Percentiles rank a stretch among this genome's conserved stretches.
These are phyloP conservation scores for Eulithis prunata DNA, from an alignment of 2,888 invertebrate species.

Conservation along the genomic window DNA sequence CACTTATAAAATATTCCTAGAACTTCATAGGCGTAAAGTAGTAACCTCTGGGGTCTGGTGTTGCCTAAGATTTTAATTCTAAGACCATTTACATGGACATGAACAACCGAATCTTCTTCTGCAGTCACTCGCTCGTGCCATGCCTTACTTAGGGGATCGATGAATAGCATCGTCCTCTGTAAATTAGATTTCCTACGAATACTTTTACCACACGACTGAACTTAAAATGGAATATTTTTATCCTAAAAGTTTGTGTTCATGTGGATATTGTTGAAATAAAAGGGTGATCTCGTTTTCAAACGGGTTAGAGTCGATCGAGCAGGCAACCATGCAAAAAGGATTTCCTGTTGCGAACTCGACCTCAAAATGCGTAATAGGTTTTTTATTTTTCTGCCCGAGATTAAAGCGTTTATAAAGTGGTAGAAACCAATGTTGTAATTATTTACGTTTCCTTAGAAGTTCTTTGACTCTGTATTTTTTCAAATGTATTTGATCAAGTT, in stretches of 20 bases:
- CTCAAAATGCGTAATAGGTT: constrained; percentile 4
- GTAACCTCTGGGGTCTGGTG: no score
- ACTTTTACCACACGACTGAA: constrained; percentile 14
- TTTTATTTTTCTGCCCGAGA: neutral
- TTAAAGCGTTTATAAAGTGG: constrained; percentile 4
- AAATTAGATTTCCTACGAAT: constrained; percentile 13
- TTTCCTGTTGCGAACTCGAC: constrained; percentile 23
- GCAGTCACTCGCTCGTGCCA: no score
- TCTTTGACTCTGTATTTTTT: constrained; percentile 1
- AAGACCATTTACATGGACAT: no score
- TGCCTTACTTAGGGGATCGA: constrained; percentile 6
- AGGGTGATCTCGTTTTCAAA: constrained; percentile 24
- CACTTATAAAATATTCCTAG: no score
- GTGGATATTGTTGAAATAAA: constrained; percentile 15
- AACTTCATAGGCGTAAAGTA: no score
- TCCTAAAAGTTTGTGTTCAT: constrained; percentile 2
- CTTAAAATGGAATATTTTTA: constrained; percentile 3
- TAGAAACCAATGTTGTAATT: neutral
- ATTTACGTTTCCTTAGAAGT: constrained; percentile 2
- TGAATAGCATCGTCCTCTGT: constrained; percentile 8
- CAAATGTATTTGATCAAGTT: neutral
- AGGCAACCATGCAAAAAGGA: constrained; percentile 27
- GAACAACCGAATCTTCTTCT: no score
- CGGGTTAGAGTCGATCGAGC: constrained; percentile 22
- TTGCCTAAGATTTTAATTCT: no score